A percentile compares a stretch with the other conserved stretches of the same genome.
These are phyloP conservation scores for Charina bottae DNA, from an alignment of 2,113 vertebrate species.

Conservation along the genomic window DNA sequence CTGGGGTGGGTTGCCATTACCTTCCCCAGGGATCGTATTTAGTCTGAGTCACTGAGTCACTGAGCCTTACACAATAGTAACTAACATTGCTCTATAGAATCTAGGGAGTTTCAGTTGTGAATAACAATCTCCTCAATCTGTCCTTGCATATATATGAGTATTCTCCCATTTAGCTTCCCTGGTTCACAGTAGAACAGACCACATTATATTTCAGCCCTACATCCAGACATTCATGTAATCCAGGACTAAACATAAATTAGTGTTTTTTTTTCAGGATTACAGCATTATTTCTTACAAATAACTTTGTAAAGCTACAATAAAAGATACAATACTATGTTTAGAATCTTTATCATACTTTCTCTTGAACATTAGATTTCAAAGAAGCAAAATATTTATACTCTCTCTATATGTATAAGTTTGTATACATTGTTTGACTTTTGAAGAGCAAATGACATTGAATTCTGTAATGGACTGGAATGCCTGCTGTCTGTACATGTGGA, in stretches of 20 bases:
- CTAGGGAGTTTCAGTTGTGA: constrained; percentile 33
- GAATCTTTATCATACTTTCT: background rate
- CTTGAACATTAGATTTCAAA: background rate
- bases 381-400: background rate
- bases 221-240: background rate
- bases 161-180: constrained; percentile 25
- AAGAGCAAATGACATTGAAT: background rate
- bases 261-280: background rate
- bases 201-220: background rate
- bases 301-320: background rate
- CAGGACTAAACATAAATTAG: background rate
- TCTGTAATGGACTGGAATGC: background rate
- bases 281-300: background rate
- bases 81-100: constrained; percentile 51
- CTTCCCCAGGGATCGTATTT: no score
- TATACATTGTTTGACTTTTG: background rate
- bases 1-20: no score
- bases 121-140: constrained; percentile 30
- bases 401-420: background rate
- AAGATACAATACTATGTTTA: background rate
- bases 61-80: constrained; percentile 28
- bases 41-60: no score
- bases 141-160: constrained; percentile 38
- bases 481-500: background rate
- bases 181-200: constrained; percentile 23